Evolutionary conservation across 2,797 vertebrate species (phyloP).

Genomic region (Florisuga fusca): DNA sequence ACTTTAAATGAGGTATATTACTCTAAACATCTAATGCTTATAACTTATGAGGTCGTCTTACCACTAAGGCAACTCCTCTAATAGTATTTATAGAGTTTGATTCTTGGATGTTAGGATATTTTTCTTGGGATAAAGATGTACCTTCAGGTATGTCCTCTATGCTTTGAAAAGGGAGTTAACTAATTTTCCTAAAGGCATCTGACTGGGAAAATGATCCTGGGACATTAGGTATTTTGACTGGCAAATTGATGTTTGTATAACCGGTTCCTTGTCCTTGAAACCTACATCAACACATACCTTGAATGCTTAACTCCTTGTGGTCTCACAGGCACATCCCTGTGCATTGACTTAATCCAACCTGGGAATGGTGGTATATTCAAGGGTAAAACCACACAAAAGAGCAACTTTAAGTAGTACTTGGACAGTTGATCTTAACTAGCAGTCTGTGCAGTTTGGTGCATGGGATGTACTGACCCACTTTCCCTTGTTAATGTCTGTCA

Average conservation of each 20-base stretch:
- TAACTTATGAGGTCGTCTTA: background rate
- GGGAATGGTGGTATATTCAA: background rate
- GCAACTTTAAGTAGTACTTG: background rate
- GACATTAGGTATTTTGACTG: background rate
- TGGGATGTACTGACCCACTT: rapidly evolving
- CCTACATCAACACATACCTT: background rate
- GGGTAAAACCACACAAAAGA: background rate
- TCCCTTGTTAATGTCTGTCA: background rate
- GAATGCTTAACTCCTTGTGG: background rate
- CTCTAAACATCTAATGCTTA: background rate
- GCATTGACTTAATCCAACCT: background rate
- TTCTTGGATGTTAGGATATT: background rate
- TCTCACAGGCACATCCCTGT: background rate
- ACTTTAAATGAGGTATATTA: background rate
- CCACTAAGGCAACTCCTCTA: background rate
- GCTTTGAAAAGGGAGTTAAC: background rate
- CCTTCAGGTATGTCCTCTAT: background rate
- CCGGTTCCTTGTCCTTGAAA: background rate
- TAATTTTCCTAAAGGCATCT: background rate
- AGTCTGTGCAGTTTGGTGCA: background rate
- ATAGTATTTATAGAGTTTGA: background rate
- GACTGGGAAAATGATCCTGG: background rate
- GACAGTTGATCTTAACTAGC: rapidly evolving
- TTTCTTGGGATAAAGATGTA: background rate
- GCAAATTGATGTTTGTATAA: background rate